A percentile compares a stretch with the other conserved stretches of the same genome.
Evolutionary conservation across 2,888 invertebrate species (phyloP).

Genomic region (Sarcophaga carnaria): DNA sequence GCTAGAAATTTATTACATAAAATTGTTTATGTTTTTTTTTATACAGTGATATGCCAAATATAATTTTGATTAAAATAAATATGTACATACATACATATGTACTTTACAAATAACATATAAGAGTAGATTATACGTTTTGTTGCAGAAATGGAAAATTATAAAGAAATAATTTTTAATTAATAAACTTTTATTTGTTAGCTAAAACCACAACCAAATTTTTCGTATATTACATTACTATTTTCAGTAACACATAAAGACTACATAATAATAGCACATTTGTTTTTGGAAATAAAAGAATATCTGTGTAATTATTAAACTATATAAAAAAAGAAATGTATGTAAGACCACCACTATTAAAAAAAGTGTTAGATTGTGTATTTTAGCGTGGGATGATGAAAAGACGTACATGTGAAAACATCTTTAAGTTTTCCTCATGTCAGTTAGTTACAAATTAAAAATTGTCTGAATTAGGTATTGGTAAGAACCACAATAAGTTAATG

Average conservation of each 20-base stretch:
- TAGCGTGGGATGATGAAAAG: slow-evolving; percentile 40
- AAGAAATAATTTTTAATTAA: neutral
- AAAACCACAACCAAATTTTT: slow-evolving; percentile 61
- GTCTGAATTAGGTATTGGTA: slow-evolving; percentile 33
- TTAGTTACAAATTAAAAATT: slow-evolving; percentile 34
- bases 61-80: slow-evolving; percentile 38
- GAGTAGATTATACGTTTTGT: too few relatives aligned
- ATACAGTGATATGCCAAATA: slow-evolving; percentile 60
- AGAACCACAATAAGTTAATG: slow-evolving; percentile 60
- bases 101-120: slow-evolving; percentile 29
- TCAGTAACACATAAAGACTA: slow-evolving; percentile 31
- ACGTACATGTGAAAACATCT: slow-evolving; percentile 22
- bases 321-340: slow-evolving; percentile 36
- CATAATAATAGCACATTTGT: slow-evolving; percentile 29
- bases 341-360: slow-evolving; percentile 51
- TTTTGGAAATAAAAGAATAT: slow-evolving; percentile 27
- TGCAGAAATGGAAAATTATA: slow-evolving; percentile 11
- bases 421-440: slow-evolving; percentile 12
- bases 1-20: slow-evolving; percentile 55
- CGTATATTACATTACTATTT: slow-evolving; percentile 13
- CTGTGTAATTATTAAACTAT: neutral
- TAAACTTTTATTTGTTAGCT: slow-evolving; percentile 38
- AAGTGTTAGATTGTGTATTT: slow-evolving; percentile 51
- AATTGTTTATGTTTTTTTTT: slow-evolving; percentile 42
- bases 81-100: neutral